These are phyloP conservation scores for Myathropa florea DNA, from an alignment of 2,888 invertebrate species.

Conservation along the genomic window DNA sequence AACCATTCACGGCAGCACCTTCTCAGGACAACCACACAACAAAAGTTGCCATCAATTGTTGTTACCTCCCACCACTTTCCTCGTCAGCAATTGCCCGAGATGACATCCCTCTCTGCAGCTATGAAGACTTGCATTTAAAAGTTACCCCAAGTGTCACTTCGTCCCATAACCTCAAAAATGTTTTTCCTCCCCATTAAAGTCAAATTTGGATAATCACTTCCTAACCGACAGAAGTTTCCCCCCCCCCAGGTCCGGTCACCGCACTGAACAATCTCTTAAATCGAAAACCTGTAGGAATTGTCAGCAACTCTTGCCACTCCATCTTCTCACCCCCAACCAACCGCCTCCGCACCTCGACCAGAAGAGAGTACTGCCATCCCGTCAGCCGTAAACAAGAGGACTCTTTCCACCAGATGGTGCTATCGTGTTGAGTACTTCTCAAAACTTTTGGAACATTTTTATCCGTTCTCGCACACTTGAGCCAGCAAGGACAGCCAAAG, in stretches of 20 bases:
- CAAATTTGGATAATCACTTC: neutral
- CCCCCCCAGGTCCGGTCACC: neutral
- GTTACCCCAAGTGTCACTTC: neutral
- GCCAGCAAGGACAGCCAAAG: neutral
- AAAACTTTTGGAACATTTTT: slow-evolving; percentile 45
- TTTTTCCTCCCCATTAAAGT: neutral
- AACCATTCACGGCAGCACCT: too few species aligned
- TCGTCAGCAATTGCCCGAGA: too few species aligned
- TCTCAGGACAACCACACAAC: too few species aligned
- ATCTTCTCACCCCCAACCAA: neutral
- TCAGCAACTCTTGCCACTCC: slow-evolving; percentile 24
- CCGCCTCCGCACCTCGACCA: neutral
- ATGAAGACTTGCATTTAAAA: neutral
- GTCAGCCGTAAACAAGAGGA: slow-evolving; percentile 28
- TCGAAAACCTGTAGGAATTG: slow-evolving; percentile 19
- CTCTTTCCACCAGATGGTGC: slow-evolving; percentile 12
- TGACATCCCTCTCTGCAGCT: too few species aligned
- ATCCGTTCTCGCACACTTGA: slow-evolving; percentile 11
- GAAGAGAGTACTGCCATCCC: slow-evolving; percentile 21
- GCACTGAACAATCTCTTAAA: slow-evolving; percentile 6
- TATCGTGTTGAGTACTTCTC: slow-evolving; percentile 27
- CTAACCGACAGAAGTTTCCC: neutral
- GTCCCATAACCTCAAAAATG: neutral
- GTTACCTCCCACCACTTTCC: too few species aligned
- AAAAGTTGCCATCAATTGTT: too few species aligned